These are phyloP conservation scores for Microplitis manilae DNA, from an alignment of 2,888 invertebrate genomes.

Conservation along the genomic window DNA sequence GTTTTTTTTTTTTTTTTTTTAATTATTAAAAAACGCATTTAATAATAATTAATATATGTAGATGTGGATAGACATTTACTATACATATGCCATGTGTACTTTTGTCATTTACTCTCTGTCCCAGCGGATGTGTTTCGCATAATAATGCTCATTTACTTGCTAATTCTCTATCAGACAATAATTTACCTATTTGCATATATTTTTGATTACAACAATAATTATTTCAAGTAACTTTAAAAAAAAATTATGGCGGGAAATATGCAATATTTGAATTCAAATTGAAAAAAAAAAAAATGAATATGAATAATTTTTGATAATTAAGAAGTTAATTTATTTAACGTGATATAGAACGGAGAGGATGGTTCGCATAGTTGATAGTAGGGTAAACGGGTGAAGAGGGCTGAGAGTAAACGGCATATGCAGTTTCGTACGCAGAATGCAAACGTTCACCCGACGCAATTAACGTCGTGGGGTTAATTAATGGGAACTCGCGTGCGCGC, in stretches of 20 bases:
- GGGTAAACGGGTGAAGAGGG: background rate
- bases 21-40: background rate
- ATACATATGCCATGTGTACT: background rate
- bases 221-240: background rate
- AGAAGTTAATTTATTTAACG: conserved; percentile 9
- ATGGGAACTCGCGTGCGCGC: conserved; percentile 48
- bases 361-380: conserved; percentile 30
- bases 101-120: background rate
- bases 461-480: conserved; percentile 61
- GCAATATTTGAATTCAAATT: no score
- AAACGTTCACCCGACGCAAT: conserved; percentile 54
- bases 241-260: no score
- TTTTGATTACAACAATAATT: background rate
- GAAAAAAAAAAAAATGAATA: no score
- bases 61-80: conserved; percentile 13
- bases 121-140: background rate
- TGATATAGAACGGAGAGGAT: background rate
- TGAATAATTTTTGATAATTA: background rate
- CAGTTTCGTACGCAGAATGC: conserved; percentile 31
- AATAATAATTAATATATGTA: conserved; percentile 6
- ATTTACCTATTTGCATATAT: background rate
- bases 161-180: background rate
- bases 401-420: conserved; percentile 25
- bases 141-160: background rate
- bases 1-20: background rate